These are phyloP conservation scores for Deroplatys truncata DNA, from an alignment of 2,888 invertebrate species.

Conservation along the genomic window DNA sequence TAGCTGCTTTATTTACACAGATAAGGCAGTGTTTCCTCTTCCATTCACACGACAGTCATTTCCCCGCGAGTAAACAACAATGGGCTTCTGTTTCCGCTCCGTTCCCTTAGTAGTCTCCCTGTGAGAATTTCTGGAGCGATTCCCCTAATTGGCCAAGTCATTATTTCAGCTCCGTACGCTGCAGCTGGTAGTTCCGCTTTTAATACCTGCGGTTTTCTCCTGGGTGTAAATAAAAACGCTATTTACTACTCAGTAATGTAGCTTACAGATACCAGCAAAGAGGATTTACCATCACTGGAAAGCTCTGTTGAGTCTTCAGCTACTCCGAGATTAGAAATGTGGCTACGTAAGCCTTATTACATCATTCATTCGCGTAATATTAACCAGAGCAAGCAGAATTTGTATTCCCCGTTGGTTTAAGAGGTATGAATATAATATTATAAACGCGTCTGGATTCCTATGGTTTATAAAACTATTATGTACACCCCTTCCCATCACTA, in stretches of 20 bases:
- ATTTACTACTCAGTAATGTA: neutral
- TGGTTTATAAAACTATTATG: too few species aligned
- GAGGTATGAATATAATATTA: too few species aligned
- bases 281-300: neutral
- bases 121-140: neutral
- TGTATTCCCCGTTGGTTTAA: too few species aligned
- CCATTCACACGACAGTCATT: neutral
- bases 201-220: neutral
- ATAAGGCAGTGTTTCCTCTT: neutral
- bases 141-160: neutral
- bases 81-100: neutral
- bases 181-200: neutral
- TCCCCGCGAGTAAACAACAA: neutral
- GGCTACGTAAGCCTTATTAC: neutral
- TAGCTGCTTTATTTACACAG: neutral
- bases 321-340: neutral
- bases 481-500: too few species aligned
- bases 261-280: neutral
- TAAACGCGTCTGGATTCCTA: too few species aligned
- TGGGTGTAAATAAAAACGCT: neutral
- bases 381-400: neutral
- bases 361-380: neutral
- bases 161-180: neutral
- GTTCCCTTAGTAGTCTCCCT: neutral
- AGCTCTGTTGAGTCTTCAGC: neutral